These are phyloP conservation scores for Candidula unifasciata DNA, from an alignment of 2,888 invertebrate genomes.

Conservation along the genomic window DNA sequence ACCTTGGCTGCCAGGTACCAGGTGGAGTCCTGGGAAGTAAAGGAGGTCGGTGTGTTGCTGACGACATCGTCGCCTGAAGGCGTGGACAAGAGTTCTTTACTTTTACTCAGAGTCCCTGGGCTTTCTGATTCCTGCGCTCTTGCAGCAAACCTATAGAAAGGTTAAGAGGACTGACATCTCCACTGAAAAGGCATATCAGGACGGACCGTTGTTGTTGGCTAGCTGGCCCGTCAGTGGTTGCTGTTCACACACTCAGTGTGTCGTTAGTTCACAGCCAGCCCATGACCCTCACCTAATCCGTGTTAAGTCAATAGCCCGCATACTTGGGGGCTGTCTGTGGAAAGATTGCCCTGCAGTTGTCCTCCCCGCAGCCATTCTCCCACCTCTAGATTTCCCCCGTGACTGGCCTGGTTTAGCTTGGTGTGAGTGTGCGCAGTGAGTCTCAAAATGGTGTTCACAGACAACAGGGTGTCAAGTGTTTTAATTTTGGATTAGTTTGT, in stretches of 20 bases:
- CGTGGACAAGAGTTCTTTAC: too few species aligned
- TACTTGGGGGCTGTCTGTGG: background rate
- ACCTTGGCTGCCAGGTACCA: too few species aligned
- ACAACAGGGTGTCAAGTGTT: too few species aligned
- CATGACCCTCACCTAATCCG: background rate
- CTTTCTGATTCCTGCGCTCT: too few species aligned
- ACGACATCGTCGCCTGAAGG: too few species aligned
- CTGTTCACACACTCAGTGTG: background rate
- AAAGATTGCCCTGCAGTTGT: background rate
- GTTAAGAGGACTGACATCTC: too few species aligned
- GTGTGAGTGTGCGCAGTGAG: background rate
- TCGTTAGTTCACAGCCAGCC: slow-evolving; percentile 1
- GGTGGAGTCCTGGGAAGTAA: too few species aligned
- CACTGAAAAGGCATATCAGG: background rate
- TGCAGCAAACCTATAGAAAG: too few species aligned
- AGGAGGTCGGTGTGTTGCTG: too few species aligned
- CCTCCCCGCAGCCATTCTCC: background rate
- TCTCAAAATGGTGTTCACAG: background rate
- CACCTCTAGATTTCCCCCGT: background rate
- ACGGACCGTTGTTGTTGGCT: background rate
- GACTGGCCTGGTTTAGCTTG: background rate
- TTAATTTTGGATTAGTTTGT: too few species aligned
- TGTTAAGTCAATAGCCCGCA: background rate
- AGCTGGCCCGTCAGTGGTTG: background rate
- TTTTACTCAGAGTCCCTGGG: too few species aligned